phyloP scores from a whole-genome alignment of 2,888 invertebrate genomes.

The Coelinius sp. region DNA sequence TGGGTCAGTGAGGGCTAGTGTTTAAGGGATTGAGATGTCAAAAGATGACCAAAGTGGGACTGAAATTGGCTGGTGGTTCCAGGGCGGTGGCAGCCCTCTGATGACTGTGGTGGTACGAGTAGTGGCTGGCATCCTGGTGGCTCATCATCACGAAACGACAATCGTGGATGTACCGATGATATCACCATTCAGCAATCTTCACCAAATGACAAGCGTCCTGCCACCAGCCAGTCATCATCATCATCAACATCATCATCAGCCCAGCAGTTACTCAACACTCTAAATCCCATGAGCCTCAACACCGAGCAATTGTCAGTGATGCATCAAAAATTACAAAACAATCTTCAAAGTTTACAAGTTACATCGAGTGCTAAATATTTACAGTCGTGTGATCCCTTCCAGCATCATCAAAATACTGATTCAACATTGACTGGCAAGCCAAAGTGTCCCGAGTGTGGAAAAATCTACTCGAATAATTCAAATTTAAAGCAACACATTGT shows the following conservation, averaged over 20 bases:
- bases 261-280: constrained; percentile 53
- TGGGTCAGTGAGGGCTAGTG: constrained; percentile 59
- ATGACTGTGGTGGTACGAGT: constrained; percentile 69
- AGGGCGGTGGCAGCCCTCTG: constrained; percentile 71
- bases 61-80: constrained; percentile 72
- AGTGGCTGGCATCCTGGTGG: constrained; percentile 59
- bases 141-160: constrained; percentile 63
- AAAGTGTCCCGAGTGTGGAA: constrained; percentile 79
- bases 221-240: constrained; percentile 55
- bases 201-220: constrained; percentile 51
- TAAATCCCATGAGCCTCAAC: constrained; percentile 58
- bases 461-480: constrained; percentile 79
- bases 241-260: constrained; percentile 36
- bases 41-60: constrained; percentile 66
- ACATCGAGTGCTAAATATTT: constrained; percentile 56
- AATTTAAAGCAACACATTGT: constrained; percentile 80
- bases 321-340: constrained; percentile 66
- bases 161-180: constrained; percentile 50
- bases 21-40: constrained; percentile 67
- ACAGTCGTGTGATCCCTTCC: constrained; percentile 58
- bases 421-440: constrained; percentile 70
- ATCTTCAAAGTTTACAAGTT: constrained; percentile 61
- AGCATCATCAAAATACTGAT: constrained; percentile 43
- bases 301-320: constrained; percentile 66
- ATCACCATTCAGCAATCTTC: constrained; percentile 41